phyloP scores from a whole-genome alignment of 2,113 vertebrate genomes.

The Ariopsis seemanni region DNA sequence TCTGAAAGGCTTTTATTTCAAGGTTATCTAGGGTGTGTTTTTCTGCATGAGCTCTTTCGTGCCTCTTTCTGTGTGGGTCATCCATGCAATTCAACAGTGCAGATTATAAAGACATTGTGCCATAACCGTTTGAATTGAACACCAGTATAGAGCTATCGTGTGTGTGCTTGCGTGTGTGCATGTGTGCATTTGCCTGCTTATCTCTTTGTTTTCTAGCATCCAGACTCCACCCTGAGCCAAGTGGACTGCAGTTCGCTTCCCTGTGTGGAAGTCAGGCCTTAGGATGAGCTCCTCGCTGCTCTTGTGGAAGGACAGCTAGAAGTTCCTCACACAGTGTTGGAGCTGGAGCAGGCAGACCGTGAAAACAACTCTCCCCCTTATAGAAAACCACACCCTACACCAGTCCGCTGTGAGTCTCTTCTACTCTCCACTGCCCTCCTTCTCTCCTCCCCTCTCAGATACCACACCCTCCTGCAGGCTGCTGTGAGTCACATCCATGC shows the following conservation, averaged over 20 bases:
- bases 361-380: conserved; percentile 8
- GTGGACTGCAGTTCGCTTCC: conserved; percentile 45
- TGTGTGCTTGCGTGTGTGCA: background rate
- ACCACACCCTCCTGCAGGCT: conserved; percentile 20
- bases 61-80: conserved; percentile 6
- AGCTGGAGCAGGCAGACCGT: conserved; percentile 12
- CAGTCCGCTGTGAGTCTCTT: conserved; percentile 29
- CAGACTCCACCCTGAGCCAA: conserved; percentile 53
- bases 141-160: conserved; percentile 4
- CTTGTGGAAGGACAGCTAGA: background rate
- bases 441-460: background rate
- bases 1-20: conserved; percentile 53
- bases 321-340: background rate
- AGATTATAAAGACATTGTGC: conserved; percentile 30
- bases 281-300: conserved; percentile 9
- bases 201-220: conserved; percentile 55
- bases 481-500: conserved; percentile 1
- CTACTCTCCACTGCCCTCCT: background rate
- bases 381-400: conserved; percentile 49
- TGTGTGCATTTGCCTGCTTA: background rate
- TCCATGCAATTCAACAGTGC: conserved; percentile 25
- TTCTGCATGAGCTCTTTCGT: conserved; percentile 9
- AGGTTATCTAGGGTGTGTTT: conserved; percentile 42
- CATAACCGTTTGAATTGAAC: conserved; percentile 5
- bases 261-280: conserved; percentile 41